Conservation (phyloP, 2,888 invertebrate species). For the Diarsia rubi region DNA sequence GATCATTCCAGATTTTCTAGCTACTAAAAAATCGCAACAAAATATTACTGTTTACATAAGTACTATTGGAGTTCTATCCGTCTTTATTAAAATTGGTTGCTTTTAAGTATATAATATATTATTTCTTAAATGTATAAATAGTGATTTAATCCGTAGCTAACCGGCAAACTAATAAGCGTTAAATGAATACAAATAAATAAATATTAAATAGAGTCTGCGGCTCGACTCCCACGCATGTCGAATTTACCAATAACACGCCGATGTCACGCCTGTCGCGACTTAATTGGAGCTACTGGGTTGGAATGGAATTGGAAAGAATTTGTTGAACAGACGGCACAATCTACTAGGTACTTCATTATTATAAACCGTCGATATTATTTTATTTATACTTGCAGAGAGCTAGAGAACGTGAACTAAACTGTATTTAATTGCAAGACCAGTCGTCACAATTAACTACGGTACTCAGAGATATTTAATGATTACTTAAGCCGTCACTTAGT, state of each 20-base stretch:
- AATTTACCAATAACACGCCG: conserved; percentile 73
- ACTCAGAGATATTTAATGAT: too few relatives aligned
- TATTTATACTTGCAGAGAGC: neutral
- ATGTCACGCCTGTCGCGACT: conserved; percentile 69
- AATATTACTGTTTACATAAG: neutral
- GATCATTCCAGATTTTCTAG: neutral
- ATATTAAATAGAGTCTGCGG: conserved; percentile 38
- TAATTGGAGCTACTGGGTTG: conserved; percentile 43
- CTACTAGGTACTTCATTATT: neutral
- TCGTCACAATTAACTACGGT: too few relatives aligned
- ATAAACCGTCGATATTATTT: neutral
- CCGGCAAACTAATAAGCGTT: conserved; percentile 45
- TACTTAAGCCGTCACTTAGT: too few relatives aligned
- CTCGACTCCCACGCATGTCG: conserved; percentile 75
- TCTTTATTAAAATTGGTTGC: neutral
- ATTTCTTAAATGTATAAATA: neutral
- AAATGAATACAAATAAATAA: conserved; percentile 57
- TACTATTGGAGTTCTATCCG: neutral
- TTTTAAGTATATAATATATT: neutral
- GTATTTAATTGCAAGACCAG: neutral
- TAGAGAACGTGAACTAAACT: neutral
- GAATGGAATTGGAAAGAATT: conserved; percentile 22
- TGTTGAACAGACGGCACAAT: neutral
- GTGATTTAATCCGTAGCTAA: neutral
- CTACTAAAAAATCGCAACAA: neutral